A percentile compares a stretch with the other conserved stretches of the same genome.
These are phyloP conservation scores for Pollenia labialis DNA, from an alignment of 2,888 invertebrate species.

Conservation along the genomic window DNA sequence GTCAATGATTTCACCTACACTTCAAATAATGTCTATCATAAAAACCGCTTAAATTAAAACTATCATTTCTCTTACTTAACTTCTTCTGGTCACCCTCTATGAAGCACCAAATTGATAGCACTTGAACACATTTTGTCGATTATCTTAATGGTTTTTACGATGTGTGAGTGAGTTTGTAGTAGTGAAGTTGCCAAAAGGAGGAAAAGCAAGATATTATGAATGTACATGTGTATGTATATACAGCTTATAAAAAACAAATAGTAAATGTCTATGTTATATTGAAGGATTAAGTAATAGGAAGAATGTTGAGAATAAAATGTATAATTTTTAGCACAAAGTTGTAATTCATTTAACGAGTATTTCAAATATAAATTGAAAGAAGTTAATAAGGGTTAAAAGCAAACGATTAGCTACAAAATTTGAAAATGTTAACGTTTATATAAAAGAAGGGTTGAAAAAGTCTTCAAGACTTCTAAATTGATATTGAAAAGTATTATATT, in stretches of 20 bases:
- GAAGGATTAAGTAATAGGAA: not conserved
- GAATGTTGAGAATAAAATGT: slow-evolving; percentile 2
- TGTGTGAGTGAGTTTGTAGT: slow-evolving; percentile 38
- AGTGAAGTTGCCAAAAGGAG: slow-evolving; percentile 41
- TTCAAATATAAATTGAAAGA: slow-evolving; percentile 33
- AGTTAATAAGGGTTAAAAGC: slow-evolving; percentile 33
- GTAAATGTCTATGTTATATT: not conserved
- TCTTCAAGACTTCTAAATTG: not conserved
- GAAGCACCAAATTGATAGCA: slow-evolving; percentile 34
- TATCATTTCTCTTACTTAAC: not conserved
- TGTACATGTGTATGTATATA: not conserved
- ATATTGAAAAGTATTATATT: too few relatives aligned
- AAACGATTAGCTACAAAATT: not conserved
- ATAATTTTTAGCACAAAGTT: slow-evolving; percentile 2
- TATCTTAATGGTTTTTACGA: slow-evolving; percentile 70
- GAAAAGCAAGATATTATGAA: slow-evolving; percentile 9
- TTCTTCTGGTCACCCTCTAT: slow-evolving; percentile 39
- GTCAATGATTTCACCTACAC: too few relatives aligned
- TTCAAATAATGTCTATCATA: too few relatives aligned
- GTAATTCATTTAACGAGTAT: slow-evolving; percentile 27
- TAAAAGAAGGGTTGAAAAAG: not conserved
- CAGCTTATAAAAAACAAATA: not conserved
- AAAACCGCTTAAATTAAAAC: not conserved
- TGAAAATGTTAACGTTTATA: not conserved
- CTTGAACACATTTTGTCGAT: slow-evolving; percentile 69